phyloP scores from a whole-genome alignment of 1,140 invertebrate genomes.

The Coenobita brevimanus region DNA sequence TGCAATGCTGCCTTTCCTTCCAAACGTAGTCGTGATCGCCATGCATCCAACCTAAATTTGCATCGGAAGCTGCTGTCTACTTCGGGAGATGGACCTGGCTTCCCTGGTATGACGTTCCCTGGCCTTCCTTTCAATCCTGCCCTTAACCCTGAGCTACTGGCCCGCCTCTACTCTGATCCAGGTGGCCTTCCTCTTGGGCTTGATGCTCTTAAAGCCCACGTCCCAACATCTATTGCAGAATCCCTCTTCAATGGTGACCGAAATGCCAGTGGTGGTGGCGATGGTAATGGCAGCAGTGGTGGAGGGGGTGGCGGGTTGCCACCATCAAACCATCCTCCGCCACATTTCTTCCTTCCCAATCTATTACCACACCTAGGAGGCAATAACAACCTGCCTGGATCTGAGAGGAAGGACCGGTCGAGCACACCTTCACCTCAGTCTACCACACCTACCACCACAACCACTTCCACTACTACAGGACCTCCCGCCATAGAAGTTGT shows the following conservation, averaged over 20 bases:
- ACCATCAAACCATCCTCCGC: conserved; percentile 70
- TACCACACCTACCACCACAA: conserved; percentile 69
- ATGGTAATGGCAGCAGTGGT: conserved; percentile 19
- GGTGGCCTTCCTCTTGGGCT: conserved; percentile 76
- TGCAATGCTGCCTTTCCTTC: conserved; percentile 97
- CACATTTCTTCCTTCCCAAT: conserved; percentile 73
- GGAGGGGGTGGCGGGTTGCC: conserved; percentile 30
- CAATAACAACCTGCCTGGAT: conserved; percentile 65
- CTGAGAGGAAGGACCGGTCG: conserved; percentile 62
- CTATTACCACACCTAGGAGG: conserved; percentile 65
- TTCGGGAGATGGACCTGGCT: conserved; percentile 72
- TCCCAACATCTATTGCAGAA: conserved; percentile 70
- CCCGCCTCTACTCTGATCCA: conserved; percentile 86
- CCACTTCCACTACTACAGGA: conserved; percentile 72
- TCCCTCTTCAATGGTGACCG: conserved; percentile 68
- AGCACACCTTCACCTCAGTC: conserved; percentile 70
- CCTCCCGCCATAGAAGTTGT: conserved; percentile 71
- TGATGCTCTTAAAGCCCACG: conserved; percentile 77
- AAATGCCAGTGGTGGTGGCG: conserved; percentile 7
- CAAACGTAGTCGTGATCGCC: conserved; percentile 92
- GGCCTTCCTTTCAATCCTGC: conserved; percentile 75
- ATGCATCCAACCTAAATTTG: conserved; percentile 93
- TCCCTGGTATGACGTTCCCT: conserved; percentile 71
- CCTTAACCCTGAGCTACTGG: conserved; percentile 85
- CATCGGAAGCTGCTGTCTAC: conserved; percentile 91